A percentile compares a stretch with the other conserved stretches of the same genome.
Evolutionary conservation across 2,113 vertebrate species (phyloP).

Genomic region (Corythaixoides concolor): DNA sequence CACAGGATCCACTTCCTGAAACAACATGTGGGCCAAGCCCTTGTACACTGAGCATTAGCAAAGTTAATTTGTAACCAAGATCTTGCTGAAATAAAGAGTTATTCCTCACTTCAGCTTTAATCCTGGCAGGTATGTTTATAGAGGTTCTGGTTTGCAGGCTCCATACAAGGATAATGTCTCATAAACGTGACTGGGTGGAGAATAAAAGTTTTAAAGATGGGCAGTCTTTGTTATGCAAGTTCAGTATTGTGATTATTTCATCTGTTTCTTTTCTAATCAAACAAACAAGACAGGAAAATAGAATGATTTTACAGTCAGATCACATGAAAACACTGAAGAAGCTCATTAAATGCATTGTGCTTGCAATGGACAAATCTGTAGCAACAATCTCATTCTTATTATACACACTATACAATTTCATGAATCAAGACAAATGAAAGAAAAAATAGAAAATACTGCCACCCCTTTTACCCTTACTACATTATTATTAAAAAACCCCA

Average conservation of each 20-base stretch:
- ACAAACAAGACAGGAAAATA: not conserved
- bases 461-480: not conserved
- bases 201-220: not conserved
- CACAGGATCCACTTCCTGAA: constrained; percentile 54
- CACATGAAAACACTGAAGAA: not conserved
- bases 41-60: not conserved
- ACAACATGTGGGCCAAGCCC: not conserved
- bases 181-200: not conserved
- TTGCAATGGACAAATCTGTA: not conserved
- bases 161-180: not conserved
- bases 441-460: too few relatives aligned
- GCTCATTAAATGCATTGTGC: not conserved
- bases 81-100: constrained; percentile 25
- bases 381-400: not conserved
- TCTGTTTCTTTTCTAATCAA: not conserved
- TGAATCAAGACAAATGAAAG: not conserved
- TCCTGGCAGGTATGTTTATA: not conserved
- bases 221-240: not conserved
- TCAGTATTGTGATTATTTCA: not conserved
- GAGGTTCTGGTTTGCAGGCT: not conserved
- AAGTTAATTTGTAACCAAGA: constrained; percentile 63
- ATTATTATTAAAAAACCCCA: not conserved
- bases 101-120: constrained; percentile 28
- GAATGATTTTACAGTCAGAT: not conserved
- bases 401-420: not conserved